These are phyloP conservation scores for Stictocephala bisonia DNA, from an alignment of 2,888 invertebrate species.

Conservation along the genomic window DNA sequence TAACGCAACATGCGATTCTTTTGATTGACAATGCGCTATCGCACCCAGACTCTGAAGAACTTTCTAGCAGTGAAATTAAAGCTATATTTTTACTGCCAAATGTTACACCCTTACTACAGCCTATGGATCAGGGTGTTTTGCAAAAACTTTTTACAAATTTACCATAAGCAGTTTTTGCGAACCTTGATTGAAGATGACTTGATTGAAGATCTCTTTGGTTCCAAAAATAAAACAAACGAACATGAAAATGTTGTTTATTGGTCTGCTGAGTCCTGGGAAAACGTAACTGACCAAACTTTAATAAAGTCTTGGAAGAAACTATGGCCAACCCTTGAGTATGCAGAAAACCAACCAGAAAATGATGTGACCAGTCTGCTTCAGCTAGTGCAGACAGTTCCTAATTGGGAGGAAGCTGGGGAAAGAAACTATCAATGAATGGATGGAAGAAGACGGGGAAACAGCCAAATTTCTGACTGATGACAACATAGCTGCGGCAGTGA, in stretches of 20 bases:
- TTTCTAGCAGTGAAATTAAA: not conserved
- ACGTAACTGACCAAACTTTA: not conserved
- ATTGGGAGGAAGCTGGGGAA: conserved; percentile 1
- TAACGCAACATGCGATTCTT: no score
- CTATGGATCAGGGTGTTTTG: conserved; percentile 11
- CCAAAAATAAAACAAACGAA: not conserved
- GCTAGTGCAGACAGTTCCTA: not conserved
- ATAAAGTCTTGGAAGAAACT: conserved; percentile 5
- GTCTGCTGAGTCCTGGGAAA: not conserved
- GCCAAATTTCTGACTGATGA: no score
- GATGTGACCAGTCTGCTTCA: not conserved
- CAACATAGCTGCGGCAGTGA: no score
- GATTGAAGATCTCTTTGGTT: not conserved
- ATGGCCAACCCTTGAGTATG: not conserved
- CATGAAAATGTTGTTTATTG: conserved; percentile 14
- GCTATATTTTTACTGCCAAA: not conserved
- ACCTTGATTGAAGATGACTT: conserved; percentile 5
- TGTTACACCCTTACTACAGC: not conserved
- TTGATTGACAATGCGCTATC: no score
- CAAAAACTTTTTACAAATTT: not conserved
- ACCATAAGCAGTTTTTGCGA: not conserved
- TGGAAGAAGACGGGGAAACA: no score
- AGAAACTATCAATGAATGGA: not conserved
- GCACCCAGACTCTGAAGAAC: not conserved
- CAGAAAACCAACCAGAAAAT: not conserved